phyloP scores from a whole-genome alignment of 2,113 vertebrate species.

The Cyprinodon variegatus region DNA sequence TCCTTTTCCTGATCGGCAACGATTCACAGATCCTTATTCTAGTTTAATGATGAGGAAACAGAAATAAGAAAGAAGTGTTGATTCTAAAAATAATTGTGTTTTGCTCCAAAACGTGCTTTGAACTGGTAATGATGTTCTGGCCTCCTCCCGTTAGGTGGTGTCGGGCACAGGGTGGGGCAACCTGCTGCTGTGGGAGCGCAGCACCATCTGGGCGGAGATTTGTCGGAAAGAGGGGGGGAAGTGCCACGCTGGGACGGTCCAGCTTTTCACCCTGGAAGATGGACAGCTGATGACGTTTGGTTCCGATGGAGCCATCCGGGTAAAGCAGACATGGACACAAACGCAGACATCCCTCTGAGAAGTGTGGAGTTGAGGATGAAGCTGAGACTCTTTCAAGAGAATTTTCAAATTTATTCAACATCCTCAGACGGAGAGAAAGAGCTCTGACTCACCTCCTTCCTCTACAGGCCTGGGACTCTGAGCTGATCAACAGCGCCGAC shows the following conservation, averaged over 20 bases:
- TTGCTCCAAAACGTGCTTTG: too few relatives aligned
- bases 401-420: too few relatives aligned
- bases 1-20: too few relatives aligned
- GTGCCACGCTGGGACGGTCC: conserved; percentile 86
- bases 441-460: not conserved
- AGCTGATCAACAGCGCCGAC: conserved; percentile 86
- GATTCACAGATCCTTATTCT: too few relatives aligned
- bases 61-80: too few relatives aligned
- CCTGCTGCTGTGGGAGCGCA: conserved; percentile 92
- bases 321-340: conserved; percentile 63
- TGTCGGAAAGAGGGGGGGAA: conserved; percentile 73
- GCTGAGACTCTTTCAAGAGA: too few relatives aligned
- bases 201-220: conserved; percentile 90
- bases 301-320: conserved; percentile 88
- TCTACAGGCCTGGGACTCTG: conserved; percentile 90
- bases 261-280: conserved; percentile 88
- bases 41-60: too few relatives aligned
- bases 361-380: not conserved
- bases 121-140: too few relatives aligned
- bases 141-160: conserved; percentile 81
- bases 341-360: not conserved
- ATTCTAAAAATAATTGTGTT: too few relatives aligned
- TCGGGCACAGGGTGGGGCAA: conserved; percentile 96
- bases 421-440: too few relatives aligned
- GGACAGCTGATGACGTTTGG: conserved; percentile 89